Percentiles rank a stretch among this genome's conserved stretches.
Conservation (phyloP, 92 coral and sea anemone species). For the Epizoanthus rinbou region DNA sequence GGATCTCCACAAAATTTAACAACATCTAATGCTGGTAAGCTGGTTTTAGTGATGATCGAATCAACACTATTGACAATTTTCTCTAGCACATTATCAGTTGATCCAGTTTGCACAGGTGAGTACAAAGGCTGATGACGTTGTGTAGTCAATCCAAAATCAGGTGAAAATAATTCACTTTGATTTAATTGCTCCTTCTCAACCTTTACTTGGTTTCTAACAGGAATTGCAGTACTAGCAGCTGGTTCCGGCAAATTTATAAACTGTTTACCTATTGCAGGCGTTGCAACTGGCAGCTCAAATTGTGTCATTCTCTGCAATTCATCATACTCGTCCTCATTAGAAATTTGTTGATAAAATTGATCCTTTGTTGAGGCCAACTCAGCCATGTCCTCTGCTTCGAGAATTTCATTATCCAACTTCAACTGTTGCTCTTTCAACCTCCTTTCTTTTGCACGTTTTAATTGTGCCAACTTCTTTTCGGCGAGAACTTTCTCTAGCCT, state of each 20-base stretch:
- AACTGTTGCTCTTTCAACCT: constrained; percentile 56
- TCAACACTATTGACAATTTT: constrained; percentile 47
- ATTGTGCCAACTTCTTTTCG: constrained; percentile 55
- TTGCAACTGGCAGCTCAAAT: constrained; percentile 39
- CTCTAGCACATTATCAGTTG: constrained; percentile 48
- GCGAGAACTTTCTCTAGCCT: constrained; percentile 48
- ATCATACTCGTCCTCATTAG: constrained; percentile 20
- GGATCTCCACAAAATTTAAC: constrained; percentile 62
- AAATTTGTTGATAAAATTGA: constrained; percentile 37
- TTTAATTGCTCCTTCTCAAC: constrained; percentile 19
- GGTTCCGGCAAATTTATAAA: constrained; percentile 20
- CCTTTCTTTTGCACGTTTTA: constrained; percentile 59
- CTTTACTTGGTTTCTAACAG: constrained; percentile 13
- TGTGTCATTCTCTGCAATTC: constrained; percentile 28
- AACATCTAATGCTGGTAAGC: constrained; percentile 57
- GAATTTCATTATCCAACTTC: constrained; percentile 63
- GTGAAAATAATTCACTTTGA: constrained; percentile 1
- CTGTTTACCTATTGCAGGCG: constrained; percentile 21
- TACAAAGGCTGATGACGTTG: constrained; percentile 5
- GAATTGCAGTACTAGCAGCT: constrained; percentile 21
- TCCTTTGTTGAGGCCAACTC: constrained; percentile 59
- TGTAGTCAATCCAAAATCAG: constrained; percentile 1
- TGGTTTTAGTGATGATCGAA: constrained; percentile 54
- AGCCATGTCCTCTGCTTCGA: constrained; percentile 62
- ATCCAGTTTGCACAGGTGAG: constrained; percentile 28